These are phyloP conservation scores for Schizothorax lantsangensis DNA, from an alignment of 2,797 vertebrate genomes.

Conservation along the genomic window DNA sequence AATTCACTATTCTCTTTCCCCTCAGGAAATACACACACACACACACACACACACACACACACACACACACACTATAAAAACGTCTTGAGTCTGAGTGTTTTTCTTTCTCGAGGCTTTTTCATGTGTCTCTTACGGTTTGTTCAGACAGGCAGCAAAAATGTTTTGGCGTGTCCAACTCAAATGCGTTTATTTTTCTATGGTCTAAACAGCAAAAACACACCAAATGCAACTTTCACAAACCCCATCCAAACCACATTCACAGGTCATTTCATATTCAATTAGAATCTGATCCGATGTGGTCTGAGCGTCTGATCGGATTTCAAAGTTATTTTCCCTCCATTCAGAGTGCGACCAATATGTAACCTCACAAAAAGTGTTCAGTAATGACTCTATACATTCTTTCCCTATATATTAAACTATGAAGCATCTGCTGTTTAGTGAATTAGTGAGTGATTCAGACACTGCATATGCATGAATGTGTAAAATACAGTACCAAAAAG, in stretches of 20 bases:
- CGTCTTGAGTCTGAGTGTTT: slow-evolving; percentile 3
- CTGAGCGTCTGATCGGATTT: not conserved
- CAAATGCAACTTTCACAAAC: not conserved
- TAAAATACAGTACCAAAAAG: not conserved
- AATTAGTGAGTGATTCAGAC: not conserved
- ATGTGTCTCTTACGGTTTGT: not conserved
- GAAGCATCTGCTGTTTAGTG: not conserved
- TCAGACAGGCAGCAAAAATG: not conserved
- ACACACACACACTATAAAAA: slow-evolving; percentile 28
- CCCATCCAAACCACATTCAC: not conserved
- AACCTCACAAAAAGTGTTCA: not conserved
- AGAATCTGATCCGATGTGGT: not conserved
- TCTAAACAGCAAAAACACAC: not conserved
- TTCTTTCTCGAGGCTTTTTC: slow-evolving; percentile 20
- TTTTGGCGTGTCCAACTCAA: slow-evolving; percentile 1
- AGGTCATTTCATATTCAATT: not conserved
- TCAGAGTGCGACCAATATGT: not conserved
- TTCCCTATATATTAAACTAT: not conserved
- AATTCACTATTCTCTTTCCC: slow-evolving; percentile 42
- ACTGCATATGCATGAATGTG: not conserved
- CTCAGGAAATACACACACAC: slow-evolving; percentile 39
- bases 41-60: slow-evolving; percentile 26
- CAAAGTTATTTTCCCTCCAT: not conserved
- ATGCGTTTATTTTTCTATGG: not conserved
- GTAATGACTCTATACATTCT: not conserved